Evolutionary conservation across 1,140 invertebrate genomes (phyloP), one percentile per base, ranked within the genome.

Genomic region (Choristoneura fumiferana): DNA sequence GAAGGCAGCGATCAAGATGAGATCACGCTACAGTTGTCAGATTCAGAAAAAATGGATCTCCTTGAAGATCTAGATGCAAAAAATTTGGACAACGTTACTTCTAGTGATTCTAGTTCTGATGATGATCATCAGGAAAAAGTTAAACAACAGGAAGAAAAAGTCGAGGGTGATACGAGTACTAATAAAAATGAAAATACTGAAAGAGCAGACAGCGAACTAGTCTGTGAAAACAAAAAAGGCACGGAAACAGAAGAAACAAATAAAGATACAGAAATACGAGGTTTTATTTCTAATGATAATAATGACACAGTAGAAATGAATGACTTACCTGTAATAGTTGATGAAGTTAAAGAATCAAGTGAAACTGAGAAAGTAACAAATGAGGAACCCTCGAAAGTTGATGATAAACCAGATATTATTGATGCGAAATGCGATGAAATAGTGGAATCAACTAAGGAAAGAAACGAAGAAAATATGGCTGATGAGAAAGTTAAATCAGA

Each of bases 21-120:
- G 71, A 87, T 90, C 35, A 89, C 76, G 3, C 55, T 90, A 4
- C 80, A 90, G 56, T 56, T 90, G 1, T 90, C 89, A 0, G 88
- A 90, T 70, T 76, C 82, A 3, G 89, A 90, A 45, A 90, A 90
- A 67, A 89, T 90, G 85, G 88, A 90, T 73, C 60, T 90, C 10
- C 65, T 90, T 34, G 87, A 89, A 69, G 76, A 81, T 69, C 76
- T 88, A 8, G 76, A 85, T 45, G 65, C 69, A 34, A 84, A 81
- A 43, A 73, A 77, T 13, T 78, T 69, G 33, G 80, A 83, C 6
- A 76, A 39, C 6, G 59, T 71, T 14, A 57, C 37, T 0, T 67
- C 69, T 1, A 76, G 64, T 58, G 54, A 56, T 38, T 34, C 29
- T 56, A 63, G 59, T 57, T 59, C 68, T 12, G 66, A 76, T 57